Evolutionary conservation across 2,797 vertebrate species (phyloP).

Genomic region (Squalus acanthias): DNA sequence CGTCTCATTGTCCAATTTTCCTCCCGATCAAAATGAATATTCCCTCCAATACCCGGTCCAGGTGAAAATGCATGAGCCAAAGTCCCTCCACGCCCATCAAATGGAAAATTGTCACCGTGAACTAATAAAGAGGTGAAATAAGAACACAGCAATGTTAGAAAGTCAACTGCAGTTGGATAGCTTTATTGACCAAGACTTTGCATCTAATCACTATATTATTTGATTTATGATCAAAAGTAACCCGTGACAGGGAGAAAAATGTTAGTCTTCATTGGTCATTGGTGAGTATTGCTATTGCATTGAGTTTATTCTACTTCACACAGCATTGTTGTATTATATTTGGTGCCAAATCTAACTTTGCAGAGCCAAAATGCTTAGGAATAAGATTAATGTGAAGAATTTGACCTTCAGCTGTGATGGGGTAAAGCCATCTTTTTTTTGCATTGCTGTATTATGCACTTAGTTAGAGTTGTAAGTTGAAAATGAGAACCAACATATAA

Average conservation of each 20-base stretch:
- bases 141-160: slow-evolving; percentile 26
- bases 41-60: slow-evolving; percentile 25
- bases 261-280: too few relatives aligned
- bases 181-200: not conserved
- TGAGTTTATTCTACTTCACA: not conserved
- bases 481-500: too few relatives aligned
- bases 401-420: too few relatives aligned
- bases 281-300: not conserved
- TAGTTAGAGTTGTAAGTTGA: too few relatives aligned
- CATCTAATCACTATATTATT: not conserved
- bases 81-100: slow-evolving; percentile 36
- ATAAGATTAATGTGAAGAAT: not conserved
- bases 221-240: too few relatives aligned
- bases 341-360: not conserved
- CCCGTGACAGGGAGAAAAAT: too few relatives aligned
- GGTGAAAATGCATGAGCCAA: slow-evolving; percentile 38
- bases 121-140: slow-evolving; percentile 29
- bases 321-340: not conserved
- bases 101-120: slow-evolving; percentile 39
- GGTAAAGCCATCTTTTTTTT: too few relatives aligned
- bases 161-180: not conserved
- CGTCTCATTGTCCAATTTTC: slow-evolving; percentile 40
- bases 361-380: not conserved
- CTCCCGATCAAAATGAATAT: slow-evolving; percentile 42
- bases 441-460: too few relatives aligned